These are phyloP conservation scores for Sarcophaga variegata DNA, from an alignment of 2,888 invertebrate species.

Conservation along the genomic window DNA sequence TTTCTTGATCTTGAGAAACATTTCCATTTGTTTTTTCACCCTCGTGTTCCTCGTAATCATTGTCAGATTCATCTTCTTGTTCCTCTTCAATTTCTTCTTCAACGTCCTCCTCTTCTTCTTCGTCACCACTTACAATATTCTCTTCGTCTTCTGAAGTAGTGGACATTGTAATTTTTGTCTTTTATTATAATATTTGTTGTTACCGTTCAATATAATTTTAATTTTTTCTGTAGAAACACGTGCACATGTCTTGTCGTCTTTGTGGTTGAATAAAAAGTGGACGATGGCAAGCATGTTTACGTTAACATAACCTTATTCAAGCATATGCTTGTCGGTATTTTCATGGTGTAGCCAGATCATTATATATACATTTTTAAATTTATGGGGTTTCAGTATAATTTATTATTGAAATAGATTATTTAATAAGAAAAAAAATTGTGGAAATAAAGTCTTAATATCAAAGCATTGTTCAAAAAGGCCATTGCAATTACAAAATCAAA, in stretches of 20 bases:
- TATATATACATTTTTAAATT: too few relatives aligned
- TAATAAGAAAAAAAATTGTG: too few relatives aligned
- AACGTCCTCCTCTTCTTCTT: slow-evolving; percentile 64
- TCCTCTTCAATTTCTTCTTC: slow-evolving; percentile 66
- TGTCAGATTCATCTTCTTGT: slow-evolving; percentile 39
- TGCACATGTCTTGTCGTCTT: neutral
- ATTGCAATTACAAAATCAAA: too few relatives aligned
- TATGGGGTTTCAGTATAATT: too few relatives aligned
- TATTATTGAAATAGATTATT: too few relatives aligned
- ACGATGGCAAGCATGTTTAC: neutral
- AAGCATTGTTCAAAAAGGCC: too few relatives aligned
- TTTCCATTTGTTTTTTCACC: slow-evolving; percentile 17
- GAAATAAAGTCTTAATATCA: too few relatives aligned
- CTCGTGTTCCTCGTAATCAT: slow-evolving; percentile 29
- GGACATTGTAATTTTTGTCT: slow-evolving; percentile 74
- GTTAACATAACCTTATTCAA: slow-evolving; percentile 14
- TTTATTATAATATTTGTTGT: neutral
- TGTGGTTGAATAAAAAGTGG: slow-evolving; percentile 49
- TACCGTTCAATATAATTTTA: neutral
- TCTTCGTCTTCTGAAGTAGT: slow-evolving; percentile 78
- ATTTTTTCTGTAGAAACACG: slow-evolving; percentile 29
- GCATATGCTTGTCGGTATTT: slow-evolving; percentile 12
- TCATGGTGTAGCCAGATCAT: slow-evolving; percentile 5
- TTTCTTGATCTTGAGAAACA: neutral
- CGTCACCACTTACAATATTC: slow-evolving; percentile 72